Percentiles rank a stretch among this genome's conserved stretches.
phyloP scores from a whole-genome alignment of 1,140 invertebrate species.

The Drosophila aff. region DNA sequence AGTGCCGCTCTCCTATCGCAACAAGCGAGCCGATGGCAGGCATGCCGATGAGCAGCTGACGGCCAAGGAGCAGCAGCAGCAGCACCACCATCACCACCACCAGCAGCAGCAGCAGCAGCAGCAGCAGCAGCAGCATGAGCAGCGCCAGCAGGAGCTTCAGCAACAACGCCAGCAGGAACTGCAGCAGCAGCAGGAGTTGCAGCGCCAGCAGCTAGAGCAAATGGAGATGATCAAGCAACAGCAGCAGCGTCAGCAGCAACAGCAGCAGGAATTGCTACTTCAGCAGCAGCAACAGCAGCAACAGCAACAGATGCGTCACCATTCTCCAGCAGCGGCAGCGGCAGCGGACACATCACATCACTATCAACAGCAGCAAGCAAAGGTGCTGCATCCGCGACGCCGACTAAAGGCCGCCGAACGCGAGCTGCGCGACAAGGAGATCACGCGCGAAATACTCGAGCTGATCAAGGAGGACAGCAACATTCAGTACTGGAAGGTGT shows the following conservation, averaged over 20 bases:
- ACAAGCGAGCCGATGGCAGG: conserved; percentile 66
- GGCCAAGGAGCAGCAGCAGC: conserved; percentile 49
- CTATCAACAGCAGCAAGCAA: conserved; percentile 54
- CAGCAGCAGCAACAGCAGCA: conserved; percentile 56
- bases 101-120: conserved; percentile 42
- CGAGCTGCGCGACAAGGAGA: conserved; percentile 78
- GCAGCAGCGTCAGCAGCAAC: conserved; percentile 33
- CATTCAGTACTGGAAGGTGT: conserved; percentile 84
- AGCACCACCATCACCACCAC: conserved; percentile 48
- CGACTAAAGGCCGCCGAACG: conserved; percentile 79
- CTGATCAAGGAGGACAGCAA: conserved; percentile 83
- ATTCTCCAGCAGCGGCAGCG: conserved; percentile 19
- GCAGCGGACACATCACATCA: conserved; percentile 66
- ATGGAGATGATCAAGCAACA: conserved; percentile 35
- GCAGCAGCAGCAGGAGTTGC: conserved; percentile 30
- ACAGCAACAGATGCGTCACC: conserved; percentile 30
- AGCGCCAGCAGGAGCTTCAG: conserved; percentile 53
- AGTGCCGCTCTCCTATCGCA: conserved; percentile 80
- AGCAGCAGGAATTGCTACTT: conserved; percentile 39
- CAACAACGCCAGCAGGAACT: conserved; percentile 36
- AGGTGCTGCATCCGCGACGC: conserved; percentile 70
- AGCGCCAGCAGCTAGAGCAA: conserved; percentile 44
- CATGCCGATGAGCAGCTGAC: conserved; percentile 28
- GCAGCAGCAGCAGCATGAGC: conserved; percentile 42
- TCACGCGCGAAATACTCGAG: conserved; percentile 83